Conservation (phyloP, 2,113 vertebrate species). For the Lanius collurio region DNA sequence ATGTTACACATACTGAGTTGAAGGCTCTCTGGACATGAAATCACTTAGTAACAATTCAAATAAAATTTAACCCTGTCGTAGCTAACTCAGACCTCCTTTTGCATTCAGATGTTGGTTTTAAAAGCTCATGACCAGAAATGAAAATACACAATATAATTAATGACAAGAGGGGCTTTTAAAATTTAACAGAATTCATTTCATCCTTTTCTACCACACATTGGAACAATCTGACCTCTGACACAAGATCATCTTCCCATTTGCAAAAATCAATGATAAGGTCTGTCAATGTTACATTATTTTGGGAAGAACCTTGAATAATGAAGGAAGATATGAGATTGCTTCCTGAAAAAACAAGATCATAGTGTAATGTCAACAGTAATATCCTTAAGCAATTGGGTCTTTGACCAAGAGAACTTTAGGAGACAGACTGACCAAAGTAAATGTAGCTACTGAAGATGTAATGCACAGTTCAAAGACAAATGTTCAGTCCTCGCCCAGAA, state of each 20-base stretch:
- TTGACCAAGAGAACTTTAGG: not conserved
- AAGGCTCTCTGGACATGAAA: constrained; percentile 36
- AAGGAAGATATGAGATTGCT: not conserved
- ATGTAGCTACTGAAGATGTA: not conserved
- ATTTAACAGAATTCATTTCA: not conserved
- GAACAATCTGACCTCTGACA: not conserved
- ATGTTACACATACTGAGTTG: constrained; percentile 24
- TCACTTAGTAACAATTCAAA: not conserved
- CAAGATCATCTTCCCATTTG: not conserved
- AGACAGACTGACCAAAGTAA: not conserved
- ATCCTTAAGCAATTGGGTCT: not conserved
- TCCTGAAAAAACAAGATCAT: not conserved
- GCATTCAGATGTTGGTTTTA: not conserved
- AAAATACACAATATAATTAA: not conserved
- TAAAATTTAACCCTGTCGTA: constrained; percentile 31
- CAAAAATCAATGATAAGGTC: not conserved
- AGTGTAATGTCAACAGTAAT: not conserved
- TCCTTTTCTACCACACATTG: not conserved
- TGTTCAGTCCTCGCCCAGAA: not conserved
- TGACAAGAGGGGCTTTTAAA: not conserved
- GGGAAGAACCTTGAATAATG: not conserved
- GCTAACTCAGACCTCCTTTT: not conserved
- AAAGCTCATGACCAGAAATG: not conserved
- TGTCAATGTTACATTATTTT: not conserved
- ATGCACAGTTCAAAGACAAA: not conserved